phyloP scores from a whole-genome alignment of 1,140 invertebrate species.

The Daktulosphaira vitifoliae region DNA sequence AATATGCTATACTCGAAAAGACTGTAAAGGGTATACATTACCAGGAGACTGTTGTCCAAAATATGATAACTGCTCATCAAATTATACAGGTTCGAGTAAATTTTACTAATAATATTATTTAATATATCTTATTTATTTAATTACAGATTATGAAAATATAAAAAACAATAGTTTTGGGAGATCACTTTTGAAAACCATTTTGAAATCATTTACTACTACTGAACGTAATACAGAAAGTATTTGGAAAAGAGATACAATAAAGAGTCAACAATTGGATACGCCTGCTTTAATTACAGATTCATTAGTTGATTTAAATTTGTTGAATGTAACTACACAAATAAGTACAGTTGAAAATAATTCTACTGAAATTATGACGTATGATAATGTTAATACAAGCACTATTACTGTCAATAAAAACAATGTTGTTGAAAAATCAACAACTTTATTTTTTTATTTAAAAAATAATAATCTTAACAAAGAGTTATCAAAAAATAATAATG shows the following conservation, averaged over 20 bases:
- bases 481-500: no score
- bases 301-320: neutral
- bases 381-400: neutral
- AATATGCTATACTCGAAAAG: constrained; percentile 61
- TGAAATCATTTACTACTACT: constrained; percentile 4
- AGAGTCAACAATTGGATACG: neutral
- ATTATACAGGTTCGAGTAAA: constrained; percentile 44
- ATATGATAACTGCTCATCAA: constrained; percentile 65
- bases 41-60: constrained; percentile 65
- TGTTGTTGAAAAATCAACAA: neutral
- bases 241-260: constrained; percentile 18
- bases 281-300: neutral
- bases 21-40: constrained; percentile 59
- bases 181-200: no score
- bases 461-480: constrained; percentile 7
- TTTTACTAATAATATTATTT: neutral
- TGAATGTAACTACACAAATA: neutral
- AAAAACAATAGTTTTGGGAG: no score
- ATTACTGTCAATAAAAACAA: neutral
- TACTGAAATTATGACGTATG: neutral
- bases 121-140: no score
- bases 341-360: neutral
- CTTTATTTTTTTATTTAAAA: constrained; percentile 18
- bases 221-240: neutral
- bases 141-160: no score